phyloP scores from a whole-genome alignment of 2,797 vertebrate species.

The Leptodactylus fallax region DNA sequence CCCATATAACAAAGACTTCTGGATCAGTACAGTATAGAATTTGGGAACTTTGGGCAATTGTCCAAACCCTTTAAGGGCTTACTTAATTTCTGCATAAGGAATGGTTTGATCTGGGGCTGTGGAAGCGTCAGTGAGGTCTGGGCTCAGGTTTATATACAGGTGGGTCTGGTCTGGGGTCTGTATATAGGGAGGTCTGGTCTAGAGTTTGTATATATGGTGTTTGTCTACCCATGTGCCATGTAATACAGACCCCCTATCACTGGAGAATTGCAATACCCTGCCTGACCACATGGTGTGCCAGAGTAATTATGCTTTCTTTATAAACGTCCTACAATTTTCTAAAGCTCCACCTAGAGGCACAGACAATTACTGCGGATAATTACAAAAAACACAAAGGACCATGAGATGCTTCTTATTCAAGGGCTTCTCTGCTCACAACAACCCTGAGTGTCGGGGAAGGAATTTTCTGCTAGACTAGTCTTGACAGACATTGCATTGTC shows the following conservation, averaged over 20 bases:
- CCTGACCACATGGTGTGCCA: not conserved
- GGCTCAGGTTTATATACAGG: not conserved
- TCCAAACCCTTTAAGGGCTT: too few relatives aligned
- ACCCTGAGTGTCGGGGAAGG: not conserved
- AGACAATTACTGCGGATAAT: not conserved
- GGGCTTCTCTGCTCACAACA: too few relatives aligned
- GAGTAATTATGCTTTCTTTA: too few relatives aligned
- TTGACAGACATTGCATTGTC: too few relatives aligned
- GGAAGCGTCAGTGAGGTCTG: not conserved
- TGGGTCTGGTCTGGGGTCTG: not conserved
- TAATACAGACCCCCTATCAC: too few relatives aligned
- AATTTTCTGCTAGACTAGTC: not conserved
- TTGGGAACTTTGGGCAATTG: too few relatives aligned
- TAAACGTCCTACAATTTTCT: not conserved
- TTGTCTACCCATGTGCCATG: too few relatives aligned
- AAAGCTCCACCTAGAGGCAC: not conserved
- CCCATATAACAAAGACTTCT: not conserved
- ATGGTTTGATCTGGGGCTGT: too few relatives aligned
- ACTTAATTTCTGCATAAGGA: too few relatives aligned
- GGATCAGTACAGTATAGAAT: too few relatives aligned
- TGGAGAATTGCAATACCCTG: not conserved
- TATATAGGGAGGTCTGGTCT: not conserved
- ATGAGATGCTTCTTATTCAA: too few relatives aligned
- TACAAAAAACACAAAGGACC: too few relatives aligned
- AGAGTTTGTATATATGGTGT: not conserved